These are phyloP conservation scores for Torymus aiolomorphi DNA, from an alignment of 2,888 invertebrate species.

Conservation along the genomic window DNA sequence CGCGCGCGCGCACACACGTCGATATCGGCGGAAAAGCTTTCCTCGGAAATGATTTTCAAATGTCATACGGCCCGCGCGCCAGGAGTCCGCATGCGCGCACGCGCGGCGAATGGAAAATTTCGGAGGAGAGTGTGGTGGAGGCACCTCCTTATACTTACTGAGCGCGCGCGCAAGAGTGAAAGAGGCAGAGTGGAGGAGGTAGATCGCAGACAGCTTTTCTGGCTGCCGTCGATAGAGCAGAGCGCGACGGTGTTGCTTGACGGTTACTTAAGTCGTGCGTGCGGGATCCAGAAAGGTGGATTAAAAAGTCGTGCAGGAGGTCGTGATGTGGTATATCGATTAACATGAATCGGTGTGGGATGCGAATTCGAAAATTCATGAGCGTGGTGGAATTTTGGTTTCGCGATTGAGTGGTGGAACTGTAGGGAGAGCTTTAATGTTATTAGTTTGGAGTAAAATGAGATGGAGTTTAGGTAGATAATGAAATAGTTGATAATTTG, in stretches of 20 bases:
- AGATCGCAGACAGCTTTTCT: not conserved
- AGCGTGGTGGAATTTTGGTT: too few relatives aligned
- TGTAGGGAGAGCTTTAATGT: too few relatives aligned
- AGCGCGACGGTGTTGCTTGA: conserved; percentile 4
- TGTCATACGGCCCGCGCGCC: conserved; percentile 29
- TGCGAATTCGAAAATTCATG: too few relatives aligned
- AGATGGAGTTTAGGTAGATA: too few relatives aligned
- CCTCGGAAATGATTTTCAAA: conserved; percentile 62
- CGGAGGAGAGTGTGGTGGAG: not conserved
- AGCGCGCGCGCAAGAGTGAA: not conserved
- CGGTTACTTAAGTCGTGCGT: conserved; percentile 1
- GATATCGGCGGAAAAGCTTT: conserved; percentile 64
- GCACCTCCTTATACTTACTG: not conserved
- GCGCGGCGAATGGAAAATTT: not conserved
- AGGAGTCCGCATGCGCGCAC: not conserved
- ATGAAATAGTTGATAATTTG: too few relatives aligned
- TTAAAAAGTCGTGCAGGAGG: not conserved
- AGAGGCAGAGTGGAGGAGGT: not conserved
- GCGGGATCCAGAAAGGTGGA: too few relatives aligned
- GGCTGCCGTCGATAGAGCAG: conserved; percentile 33
- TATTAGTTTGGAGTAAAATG: too few relatives aligned
- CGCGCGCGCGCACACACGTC: conserved; percentile 17
- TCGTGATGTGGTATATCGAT: too few relatives aligned
- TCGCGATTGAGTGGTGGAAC: too few relatives aligned
- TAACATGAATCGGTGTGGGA: too few relatives aligned